Evolutionary conservation across 2,797 vertebrate species (phyloP).

Genomic region (Ataeniobius toweri): DNA sequence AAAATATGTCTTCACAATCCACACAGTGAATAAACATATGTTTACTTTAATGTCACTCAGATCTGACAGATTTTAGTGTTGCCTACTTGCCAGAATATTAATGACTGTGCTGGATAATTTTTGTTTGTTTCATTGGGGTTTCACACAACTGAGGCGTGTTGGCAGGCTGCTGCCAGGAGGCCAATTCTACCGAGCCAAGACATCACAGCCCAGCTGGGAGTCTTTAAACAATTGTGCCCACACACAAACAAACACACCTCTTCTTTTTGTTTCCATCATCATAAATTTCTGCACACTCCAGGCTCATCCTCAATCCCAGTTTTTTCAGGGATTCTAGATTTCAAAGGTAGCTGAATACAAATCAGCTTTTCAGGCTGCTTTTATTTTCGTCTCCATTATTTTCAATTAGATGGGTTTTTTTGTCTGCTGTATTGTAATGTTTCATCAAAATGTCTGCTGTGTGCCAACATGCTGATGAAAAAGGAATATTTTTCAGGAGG

Average conservation of each 20-base stretch:
- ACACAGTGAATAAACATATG: constrained; percentile 6
- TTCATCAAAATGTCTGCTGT: neutral
- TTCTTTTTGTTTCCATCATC: constrained; percentile 9
- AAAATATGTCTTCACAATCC: neutral
- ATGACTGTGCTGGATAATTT: constrained; percentile 1
- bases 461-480: neutral
- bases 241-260: constrained; percentile 41
- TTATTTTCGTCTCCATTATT: neutral
- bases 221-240: constrained; percentile 48
- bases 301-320: neutral
- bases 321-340: constrained; percentile 10
- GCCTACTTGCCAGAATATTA: constrained; percentile 21
- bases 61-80: constrained; percentile 9
- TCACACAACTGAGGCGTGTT: constrained; percentile 29
- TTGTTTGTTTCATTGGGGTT: constrained; percentile 30
- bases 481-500: neutral
- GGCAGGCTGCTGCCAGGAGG: constrained; percentile 32
- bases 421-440: neutral
- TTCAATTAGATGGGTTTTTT: constrained; percentile 1
- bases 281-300: constrained; percentile 12
- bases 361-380: neutral
- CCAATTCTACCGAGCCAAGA: constrained; percentile 21
- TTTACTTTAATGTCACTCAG: constrained; percentile 6
- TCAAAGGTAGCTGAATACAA: constrained; percentile 1
- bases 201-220: constrained; percentile 38